Percentiles rank a stretch among this genome's conserved stretches.
These are phyloP conservation scores for Halichondria panicea DNA, from an alignment of 37 sponge, comb jelly and placozoan genomes.

Conservation along the genomic window DNA sequence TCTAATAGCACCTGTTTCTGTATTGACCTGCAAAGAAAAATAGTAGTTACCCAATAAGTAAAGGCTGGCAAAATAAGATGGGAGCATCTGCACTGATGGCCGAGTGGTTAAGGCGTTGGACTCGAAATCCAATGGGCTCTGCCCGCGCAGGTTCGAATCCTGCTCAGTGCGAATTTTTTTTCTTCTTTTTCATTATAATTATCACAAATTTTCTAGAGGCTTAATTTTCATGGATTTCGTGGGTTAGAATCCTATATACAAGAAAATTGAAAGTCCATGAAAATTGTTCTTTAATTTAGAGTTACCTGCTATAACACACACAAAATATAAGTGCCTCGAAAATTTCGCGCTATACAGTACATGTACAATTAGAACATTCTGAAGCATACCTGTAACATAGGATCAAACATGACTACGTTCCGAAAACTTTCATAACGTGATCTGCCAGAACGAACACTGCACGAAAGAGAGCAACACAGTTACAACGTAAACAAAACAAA, in stretches of 20 bases:
- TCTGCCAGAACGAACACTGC: neutral
- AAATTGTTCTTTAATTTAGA: too few species aligned
- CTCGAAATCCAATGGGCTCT: conserved; percentile 99
- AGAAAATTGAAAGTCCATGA: too few species aligned
- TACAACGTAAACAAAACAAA: too few species aligned
- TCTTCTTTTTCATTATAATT: conserved; percentile 16
- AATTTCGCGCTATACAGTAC: neutral
- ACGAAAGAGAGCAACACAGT: neutral
- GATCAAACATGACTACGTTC: conserved; percentile 27
- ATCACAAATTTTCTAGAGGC: too few species aligned
- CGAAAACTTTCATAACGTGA: neutral
- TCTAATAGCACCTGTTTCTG: conserved; percentile 61
- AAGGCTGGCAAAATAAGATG: neutral
- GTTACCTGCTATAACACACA: too few species aligned
- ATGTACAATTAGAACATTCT: neutral
- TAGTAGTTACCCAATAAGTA: neutral
- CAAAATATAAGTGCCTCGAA: too few species aligned
- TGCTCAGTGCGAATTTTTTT: conserved; percentile 93
- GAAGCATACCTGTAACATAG: conserved; percentile 67
- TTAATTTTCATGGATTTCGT: too few species aligned
- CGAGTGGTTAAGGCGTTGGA: conserved; percentile 99
- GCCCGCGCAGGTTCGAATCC: conserved; percentile 99
- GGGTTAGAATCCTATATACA: too few species aligned
- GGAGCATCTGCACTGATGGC: conserved; percentile 89
- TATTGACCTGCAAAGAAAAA: conserved; percentile 44